These are phyloP conservation scores for Loripinus fragilis DNA, from an alignment of 2,888 invertebrate genomes.

Conservation along the genomic window DNA sequence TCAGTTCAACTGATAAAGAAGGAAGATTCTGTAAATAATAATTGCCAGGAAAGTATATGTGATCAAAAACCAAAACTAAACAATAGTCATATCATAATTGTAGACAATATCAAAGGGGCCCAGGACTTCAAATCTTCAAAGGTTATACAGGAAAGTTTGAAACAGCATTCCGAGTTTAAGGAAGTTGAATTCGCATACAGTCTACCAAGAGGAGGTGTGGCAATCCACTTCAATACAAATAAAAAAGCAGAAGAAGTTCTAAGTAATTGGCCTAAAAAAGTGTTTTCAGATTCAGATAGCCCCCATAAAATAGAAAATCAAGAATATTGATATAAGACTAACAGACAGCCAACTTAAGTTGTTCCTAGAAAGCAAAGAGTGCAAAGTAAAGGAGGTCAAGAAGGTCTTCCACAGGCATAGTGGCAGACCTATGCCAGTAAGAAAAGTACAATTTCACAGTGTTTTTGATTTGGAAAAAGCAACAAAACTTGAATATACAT, in stretches of 20 bases:
- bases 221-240: conserved; percentile 2
- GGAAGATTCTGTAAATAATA: too few species aligned
- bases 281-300: not conserved
- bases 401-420: too few species aligned
- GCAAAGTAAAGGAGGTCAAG: too few species aligned
- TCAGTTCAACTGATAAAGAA: too few species aligned
- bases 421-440: not conserved
- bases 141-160: not conserved
- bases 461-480: not conserved
- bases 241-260: not conserved
- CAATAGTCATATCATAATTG: not conserved
- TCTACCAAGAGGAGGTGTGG: conserved; percentile 21
- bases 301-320: conserved; percentile 14
- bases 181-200: too few species aligned
- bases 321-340: too few species aligned
- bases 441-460: not conserved
- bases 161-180: not conserved
- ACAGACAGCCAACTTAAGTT: conserved; percentile 19
- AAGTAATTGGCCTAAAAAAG: not conserved
- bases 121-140: not conserved
- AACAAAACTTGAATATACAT: not conserved
- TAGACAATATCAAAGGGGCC: conserved; percentile 4
- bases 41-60: too few species aligned
- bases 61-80: not conserved
- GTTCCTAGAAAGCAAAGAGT: not conserved